These are phyloP conservation scores for Drosophila ananassae DNA, from an alignment of 1,140 invertebrate genomes.

Conservation along the genomic window DNA sequence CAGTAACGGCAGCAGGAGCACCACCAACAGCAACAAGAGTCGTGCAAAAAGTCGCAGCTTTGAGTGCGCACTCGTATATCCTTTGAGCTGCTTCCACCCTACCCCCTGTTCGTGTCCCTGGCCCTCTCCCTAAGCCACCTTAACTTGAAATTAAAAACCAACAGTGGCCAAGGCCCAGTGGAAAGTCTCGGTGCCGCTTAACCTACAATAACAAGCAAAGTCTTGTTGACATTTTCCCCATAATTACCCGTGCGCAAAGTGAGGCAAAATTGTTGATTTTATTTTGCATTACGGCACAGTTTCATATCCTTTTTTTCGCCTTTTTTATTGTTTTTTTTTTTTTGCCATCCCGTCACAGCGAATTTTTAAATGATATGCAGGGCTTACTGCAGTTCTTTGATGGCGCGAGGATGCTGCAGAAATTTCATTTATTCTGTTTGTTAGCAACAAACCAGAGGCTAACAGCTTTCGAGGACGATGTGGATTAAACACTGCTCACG, in stretches of 20 bases:
- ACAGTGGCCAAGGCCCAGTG: slow-evolving; percentile 72
- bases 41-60: slow-evolving; percentile 58
- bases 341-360: slow-evolving; percentile 9
- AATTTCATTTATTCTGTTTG: slow-evolving; percentile 40
- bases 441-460: slow-evolving; percentile 1
- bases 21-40: slow-evolving; percentile 34
- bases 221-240: slow-evolving; percentile 79
- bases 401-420: slow-evolving; percentile 23
- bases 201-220: slow-evolving; percentile 74
- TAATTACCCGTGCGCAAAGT: slow-evolving; percentile 79
- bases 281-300: slow-evolving; percentile 67
- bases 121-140: slow-evolving; percentile 3
- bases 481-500: not conserved
- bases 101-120: not conserved
- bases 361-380: slow-evolving; percentile 34
- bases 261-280: slow-evolving; percentile 81
- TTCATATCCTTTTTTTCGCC: not conserved
- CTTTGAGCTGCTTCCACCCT: slow-evolving; percentile 60
- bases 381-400: slow-evolving; percentile 31
- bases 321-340: slow-evolving; percentile 14
- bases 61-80: slow-evolving; percentile 77
- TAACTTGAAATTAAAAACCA: slow-evolving; percentile 80
- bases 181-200: slow-evolving; percentile 67
- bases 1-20: slow-evolving; percentile 7
- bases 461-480: slow-evolving; percentile 1